These are phyloP conservation scores for Eupithecia inturbata DNA, from an alignment of 2,888 invertebrate species.

Conservation along the genomic window DNA sequence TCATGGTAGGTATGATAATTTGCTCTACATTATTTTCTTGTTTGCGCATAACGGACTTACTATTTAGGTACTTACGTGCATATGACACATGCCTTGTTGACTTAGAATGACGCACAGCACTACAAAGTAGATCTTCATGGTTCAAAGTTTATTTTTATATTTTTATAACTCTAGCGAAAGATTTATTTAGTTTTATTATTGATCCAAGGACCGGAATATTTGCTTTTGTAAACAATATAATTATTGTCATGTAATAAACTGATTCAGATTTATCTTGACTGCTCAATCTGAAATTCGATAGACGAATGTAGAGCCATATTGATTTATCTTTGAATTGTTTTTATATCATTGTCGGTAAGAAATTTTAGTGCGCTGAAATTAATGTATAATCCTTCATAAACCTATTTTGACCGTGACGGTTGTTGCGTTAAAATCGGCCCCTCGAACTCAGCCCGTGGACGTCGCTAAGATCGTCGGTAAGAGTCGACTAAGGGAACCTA, in stretches of 20 bases:
- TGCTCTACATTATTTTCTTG: neutral
- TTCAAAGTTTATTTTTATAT: neutral
- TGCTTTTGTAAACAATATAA: neutral
- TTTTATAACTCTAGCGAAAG: neutral
- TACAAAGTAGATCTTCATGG: neutral
- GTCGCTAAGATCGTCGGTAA: too few species aligned
- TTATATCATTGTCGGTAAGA: neutral
- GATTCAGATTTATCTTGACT: neutral
- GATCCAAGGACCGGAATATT: neutral
- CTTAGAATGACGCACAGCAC: neutral
- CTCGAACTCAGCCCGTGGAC: neutral
- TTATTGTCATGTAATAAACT: neutral
- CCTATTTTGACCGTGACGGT: neutral
- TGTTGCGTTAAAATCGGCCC: neutral
- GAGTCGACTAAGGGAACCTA: neutral
- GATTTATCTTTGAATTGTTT: conserved; percentile 2
- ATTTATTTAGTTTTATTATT: neutral
- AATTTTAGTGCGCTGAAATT: neutral
- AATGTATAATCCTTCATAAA: neutral
- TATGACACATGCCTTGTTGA: neutral
- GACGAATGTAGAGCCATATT: neutral
- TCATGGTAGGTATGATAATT: neutral
- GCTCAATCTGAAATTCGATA: neutral
- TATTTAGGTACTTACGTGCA: neutral
- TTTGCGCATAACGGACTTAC: neutral